phyloP scores from a whole-genome alignment of 2,113 vertebrate genomes.

The Pygoscelis adeliae region DNA sequence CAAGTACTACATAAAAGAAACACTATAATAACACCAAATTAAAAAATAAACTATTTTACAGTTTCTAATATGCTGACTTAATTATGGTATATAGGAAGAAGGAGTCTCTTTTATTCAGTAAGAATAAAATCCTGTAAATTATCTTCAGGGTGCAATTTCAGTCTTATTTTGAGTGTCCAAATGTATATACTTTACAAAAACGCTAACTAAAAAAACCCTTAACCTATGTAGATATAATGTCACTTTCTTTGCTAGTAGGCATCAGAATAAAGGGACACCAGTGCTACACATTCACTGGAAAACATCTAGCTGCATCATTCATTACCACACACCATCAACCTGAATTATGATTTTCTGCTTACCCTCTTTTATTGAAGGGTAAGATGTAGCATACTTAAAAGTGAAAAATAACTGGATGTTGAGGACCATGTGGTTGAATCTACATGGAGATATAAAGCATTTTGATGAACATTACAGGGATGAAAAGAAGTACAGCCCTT shows the following conservation, averaged over 20 bases:
- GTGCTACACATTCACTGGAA: not conserved
- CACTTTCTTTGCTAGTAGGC: not conserved
- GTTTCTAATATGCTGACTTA: not conserved
- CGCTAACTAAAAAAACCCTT: not conserved
- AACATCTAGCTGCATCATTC: not conserved
- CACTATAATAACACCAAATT: not conserved
- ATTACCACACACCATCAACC: not conserved
- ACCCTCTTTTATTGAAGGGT: not conserved
- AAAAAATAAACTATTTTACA: not conserved
- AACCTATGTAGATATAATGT: not conserved
- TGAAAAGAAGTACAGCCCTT: not conserved
- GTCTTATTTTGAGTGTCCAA: not conserved
- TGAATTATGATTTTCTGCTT: not conserved
- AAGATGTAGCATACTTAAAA: not conserved
- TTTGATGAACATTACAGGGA: slow-evolving; percentile 13
- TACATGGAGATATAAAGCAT: slow-evolving; percentile 15
- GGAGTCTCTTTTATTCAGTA: not conserved
- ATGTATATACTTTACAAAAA: not conserved
- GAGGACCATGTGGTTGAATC: not conserved
- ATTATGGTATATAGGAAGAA: not conserved
- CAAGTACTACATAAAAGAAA: not conserved
- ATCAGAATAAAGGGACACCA: not conserved
- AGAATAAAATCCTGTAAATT: not conserved
- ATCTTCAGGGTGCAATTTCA: not conserved
- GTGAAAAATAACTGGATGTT: not conserved